Evolutionary conservation across 2,113 vertebrate species (phyloP), one percentile per base, ranked within the genome.

Genomic region (Orycteropus afer): DNA sequence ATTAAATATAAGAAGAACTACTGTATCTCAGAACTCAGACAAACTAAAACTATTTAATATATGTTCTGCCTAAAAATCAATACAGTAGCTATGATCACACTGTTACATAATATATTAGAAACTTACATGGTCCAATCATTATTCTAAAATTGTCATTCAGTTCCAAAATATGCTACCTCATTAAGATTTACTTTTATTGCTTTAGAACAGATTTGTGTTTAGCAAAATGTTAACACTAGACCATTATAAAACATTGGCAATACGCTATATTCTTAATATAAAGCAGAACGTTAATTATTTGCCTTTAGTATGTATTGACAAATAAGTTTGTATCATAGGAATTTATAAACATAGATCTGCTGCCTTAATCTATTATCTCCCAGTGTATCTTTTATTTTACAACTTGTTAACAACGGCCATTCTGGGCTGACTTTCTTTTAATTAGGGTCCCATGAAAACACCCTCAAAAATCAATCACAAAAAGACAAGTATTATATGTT

Each of bases 81-180:
- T 15, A 45, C 3, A 51, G 17, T 88, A 86, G 32, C 76, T 82
- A 32, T n/a, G 15, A 53, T 89, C 55, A 63, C 45, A 37, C 17
- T 88, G 49, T 90, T 74, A 88, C 61, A 15, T 80, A 83, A n/a
- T 22, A 53, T 2, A 78, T 42, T 42, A 84, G 27, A 79, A 91
- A 77, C 84, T 51, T 45, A 73, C 0, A 57, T 42, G 13, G 8
- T 15, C 6, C 13, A 80, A 45, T 53, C 7, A 77, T 13, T n/a
- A 49, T 91, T 71, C 42, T 63, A 69, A 96, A 96, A 29, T 49
- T 79, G 49, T 34, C 17, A 80, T 67, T 93, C 63, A 59, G 3
- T 0, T 5, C 15, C 4, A 65, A 93, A 96, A n/a, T 78, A 71
- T 47, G 45, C 32, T 59, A 29, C 32, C 34, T 93, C 34, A 61